phyloP scores from a whole-genome alignment of 2,797 vertebrate species.

The Vipera latastei region DNA sequence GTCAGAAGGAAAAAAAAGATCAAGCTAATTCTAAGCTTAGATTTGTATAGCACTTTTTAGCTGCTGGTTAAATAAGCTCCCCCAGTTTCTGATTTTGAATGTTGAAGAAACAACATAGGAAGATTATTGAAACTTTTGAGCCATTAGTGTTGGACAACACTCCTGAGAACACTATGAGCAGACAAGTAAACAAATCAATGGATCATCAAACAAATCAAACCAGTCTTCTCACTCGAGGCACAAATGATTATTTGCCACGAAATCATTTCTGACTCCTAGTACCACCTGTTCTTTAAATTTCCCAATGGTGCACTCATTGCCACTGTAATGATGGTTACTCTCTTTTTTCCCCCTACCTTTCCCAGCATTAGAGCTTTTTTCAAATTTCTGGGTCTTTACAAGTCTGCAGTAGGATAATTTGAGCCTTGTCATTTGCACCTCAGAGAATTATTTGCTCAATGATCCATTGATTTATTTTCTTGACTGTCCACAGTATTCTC shows the following conservation, averaged over 20 bases:
- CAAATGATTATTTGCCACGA: background rate
- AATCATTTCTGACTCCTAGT: background rate
- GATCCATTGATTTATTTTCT: background rate
- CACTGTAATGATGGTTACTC: background rate
- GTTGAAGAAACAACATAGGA: background rate
- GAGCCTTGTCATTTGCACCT: background rate
- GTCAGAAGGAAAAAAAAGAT: too few relatives aligned
- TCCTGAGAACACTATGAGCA: background rate
- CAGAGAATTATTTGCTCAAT: background rate
- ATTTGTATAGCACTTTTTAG: background rate
- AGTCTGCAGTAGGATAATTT: background rate
- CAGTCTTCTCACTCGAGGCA: background rate
- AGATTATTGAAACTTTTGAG: background rate
- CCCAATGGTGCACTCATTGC: background rate
- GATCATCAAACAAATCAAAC: background rate
- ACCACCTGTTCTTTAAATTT: background rate
- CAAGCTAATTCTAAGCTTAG: background rate
- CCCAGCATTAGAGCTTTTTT: background rate
- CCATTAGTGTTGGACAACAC: background rate
- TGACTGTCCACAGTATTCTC: background rate
- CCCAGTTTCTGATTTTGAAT: background rate
- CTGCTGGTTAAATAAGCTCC: background rate
- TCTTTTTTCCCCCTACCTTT: background rate
- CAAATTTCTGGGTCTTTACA: background rate
- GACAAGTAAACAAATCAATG: background rate